phyloP scores from a whole-genome alignment of 2,888 invertebrate genomes.

The Oxycera nigricornis region DNA sequence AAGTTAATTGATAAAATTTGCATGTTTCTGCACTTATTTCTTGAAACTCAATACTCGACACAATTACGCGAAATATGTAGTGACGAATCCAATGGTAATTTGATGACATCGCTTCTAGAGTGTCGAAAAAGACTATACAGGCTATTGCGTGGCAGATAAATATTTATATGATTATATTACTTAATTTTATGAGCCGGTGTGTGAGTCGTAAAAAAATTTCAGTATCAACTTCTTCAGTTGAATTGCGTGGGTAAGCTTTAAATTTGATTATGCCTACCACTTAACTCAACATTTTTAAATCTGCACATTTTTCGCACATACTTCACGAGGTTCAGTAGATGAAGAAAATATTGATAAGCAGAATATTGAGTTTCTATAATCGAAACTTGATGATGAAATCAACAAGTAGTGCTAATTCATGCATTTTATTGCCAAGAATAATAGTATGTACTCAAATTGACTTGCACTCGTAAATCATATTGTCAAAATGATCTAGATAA shows the following conservation, averaged over 20 bases:
- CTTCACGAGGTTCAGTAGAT: background rate
- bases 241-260: background rate
- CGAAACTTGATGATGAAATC: background rate
- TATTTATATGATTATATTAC: background rate
- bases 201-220: no score
- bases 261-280: background rate
- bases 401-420: background rate
- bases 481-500: no score
- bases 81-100: background rate
- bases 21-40: background rate
- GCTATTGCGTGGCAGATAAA: background rate
- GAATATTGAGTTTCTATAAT: background rate
- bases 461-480: background rate
- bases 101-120: background rate
- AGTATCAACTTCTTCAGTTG: background rate
- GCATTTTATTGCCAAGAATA: background rate
- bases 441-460: background rate
- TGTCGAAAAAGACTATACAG: background rate
- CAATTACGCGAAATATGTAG: background rate
- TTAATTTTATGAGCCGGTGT: slow-evolving; percentile 8
- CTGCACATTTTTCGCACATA: background rate
- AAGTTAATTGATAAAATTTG: background rate
- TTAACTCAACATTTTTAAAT: background rate
- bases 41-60: background rate
- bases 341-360: background rate